These are phyloP conservation scores for Ophraella communa DNA, from an alignment of 2,888 invertebrate species.

Conservation along the genomic window DNA sequence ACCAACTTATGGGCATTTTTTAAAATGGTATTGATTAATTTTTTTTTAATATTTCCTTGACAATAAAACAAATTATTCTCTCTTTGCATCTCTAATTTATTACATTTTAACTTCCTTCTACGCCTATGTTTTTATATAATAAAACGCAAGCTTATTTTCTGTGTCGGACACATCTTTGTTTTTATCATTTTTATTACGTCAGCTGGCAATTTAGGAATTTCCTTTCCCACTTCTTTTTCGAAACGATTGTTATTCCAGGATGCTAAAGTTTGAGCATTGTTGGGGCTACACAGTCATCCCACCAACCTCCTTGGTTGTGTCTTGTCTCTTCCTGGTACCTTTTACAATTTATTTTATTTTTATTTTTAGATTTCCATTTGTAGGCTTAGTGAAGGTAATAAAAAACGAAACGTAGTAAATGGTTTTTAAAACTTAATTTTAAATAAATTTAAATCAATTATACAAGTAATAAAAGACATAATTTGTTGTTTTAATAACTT, in stretches of 20 bases:
- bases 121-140: constrained; percentile 5
- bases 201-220: constrained; percentile 49
- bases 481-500: too few species aligned
- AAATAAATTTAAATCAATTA: not conserved
- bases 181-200: constrained; percentile 53
- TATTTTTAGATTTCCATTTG: constrained; percentile 41
- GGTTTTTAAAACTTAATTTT: too few species aligned
- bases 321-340: constrained; percentile 44
- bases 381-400: not conserved
- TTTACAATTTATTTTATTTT: constrained; percentile 55
- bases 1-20: too few species aligned
- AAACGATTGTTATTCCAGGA: constrained; percentile 52
- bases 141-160: constrained; percentile 44
- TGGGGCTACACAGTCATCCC: constrained; percentile 1
- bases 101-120: constrained; percentile 17
- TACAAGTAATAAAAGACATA: too few species aligned
- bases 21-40: too few species aligned
- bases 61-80: too few species aligned
- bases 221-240: constrained; percentile 28
- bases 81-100: too few species aligned
- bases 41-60: too few species aligned
- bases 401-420: not conserved
- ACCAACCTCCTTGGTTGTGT: constrained; percentile 50
- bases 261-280: constrained; percentile 26
- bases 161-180: constrained; percentile 49